Percentiles rank a stretch among this genome's conserved stretches.
Conservation (phyloP, 2,797 vertebrate species). For the Hippocampus kuda region DNA sequence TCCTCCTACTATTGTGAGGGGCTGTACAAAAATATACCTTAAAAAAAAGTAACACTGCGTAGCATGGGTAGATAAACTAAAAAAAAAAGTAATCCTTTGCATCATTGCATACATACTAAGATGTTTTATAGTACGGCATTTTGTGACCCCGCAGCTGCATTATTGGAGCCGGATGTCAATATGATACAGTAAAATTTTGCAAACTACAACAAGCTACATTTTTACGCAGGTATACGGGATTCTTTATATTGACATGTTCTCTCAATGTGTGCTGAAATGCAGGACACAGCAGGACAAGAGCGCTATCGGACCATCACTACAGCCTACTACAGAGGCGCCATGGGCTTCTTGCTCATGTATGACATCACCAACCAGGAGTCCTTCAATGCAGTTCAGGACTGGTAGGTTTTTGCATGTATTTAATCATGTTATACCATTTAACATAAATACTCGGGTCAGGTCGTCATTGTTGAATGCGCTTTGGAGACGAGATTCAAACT, state of each 20-base stretch:
- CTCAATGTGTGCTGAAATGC: constrained; percentile 16
- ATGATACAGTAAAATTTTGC: neutral
- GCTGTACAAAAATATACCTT: neutral
- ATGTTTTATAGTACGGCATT: too few relatives aligned
- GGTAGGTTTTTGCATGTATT: constrained; percentile 60
- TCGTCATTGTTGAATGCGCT: too few relatives aligned
- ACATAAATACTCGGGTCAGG: too few relatives aligned
- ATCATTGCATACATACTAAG: neutral
- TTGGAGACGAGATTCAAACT: too few relatives aligned
- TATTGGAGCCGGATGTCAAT: neutral
- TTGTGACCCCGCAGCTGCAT: too few relatives aligned
- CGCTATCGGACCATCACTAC: constrained; percentile 89
- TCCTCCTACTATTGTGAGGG: too few relatives aligned
- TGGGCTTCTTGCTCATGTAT: constrained; percentile 91
- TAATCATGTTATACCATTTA: neutral
- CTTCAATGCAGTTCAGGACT: constrained; percentile 82
- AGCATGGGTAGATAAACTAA: neutral
- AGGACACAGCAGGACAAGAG: constrained; percentile 91
- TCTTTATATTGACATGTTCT: neutral
- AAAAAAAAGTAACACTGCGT: neutral
- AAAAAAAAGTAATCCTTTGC: neutral
- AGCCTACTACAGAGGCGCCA: constrained; percentile 87
- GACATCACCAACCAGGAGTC: constrained; percentile 85
- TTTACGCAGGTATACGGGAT: neutral
- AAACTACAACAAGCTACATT: neutral